These are phyloP conservation scores for Yponomeuta evonymella DNA, from an alignment of 2,888 invertebrate genomes.

Conservation along the genomic window DNA sequence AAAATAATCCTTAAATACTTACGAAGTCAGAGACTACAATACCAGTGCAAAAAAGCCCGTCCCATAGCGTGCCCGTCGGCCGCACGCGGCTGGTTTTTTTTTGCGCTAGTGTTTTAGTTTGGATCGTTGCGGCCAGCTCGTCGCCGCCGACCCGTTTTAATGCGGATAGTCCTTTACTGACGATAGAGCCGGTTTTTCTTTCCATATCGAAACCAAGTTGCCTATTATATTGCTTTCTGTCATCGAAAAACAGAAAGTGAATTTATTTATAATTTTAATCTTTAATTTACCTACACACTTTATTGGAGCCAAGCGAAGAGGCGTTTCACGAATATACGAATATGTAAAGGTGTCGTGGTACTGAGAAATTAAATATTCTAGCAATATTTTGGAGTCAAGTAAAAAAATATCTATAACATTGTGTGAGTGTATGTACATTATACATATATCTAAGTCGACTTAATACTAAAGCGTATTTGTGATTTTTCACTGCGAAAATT, in stretches of 20 bases:
- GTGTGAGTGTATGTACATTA: slow-evolving; percentile 11
- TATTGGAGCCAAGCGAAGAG: not conserved
- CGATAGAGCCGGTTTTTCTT: too few relatives aligned
- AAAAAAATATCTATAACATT: slow-evolving; percentile 4
- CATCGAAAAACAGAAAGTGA: too few relatives aligned
- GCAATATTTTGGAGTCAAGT: not conserved
- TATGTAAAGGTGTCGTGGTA: not conserved
- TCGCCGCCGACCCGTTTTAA: too few relatives aligned
- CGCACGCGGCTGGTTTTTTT: too few relatives aligned
- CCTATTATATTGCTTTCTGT: not conserved
- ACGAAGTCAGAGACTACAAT: too few relatives aligned
- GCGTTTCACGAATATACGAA: not conserved
- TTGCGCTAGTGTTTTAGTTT: too few relatives aligned
- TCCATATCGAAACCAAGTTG: not conserved
- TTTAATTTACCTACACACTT: not conserved
- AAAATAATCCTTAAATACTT: too few relatives aligned
- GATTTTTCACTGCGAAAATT: slow-evolving; percentile 24
- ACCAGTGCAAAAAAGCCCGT: too few relatives aligned
- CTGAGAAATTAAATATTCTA: not conserved
- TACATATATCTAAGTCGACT: slow-evolving; percentile 16
- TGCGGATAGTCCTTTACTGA: too few relatives aligned
- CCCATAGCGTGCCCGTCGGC: too few relatives aligned
- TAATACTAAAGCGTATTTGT: slow-evolving; percentile 19
- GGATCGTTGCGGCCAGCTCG: too few relatives aligned
- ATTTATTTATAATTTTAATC: not conserved